phyloP scores from a whole-genome alignment of 1,140 invertebrate species.

The Ptiloglossa arizonensis region DNA sequence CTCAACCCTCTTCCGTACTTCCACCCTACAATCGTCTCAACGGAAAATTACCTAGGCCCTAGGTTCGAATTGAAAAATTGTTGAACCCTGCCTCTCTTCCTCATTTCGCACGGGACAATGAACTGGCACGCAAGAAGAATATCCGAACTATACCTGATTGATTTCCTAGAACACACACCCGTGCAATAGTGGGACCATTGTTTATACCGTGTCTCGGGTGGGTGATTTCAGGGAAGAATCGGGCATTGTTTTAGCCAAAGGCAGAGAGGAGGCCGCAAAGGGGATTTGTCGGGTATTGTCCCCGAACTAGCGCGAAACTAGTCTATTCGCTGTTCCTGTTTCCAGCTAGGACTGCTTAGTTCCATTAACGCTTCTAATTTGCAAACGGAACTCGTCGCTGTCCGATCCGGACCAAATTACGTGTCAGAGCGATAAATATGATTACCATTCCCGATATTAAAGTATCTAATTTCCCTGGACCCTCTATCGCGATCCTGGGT shows the following conservation, averaged over 20 bases:
- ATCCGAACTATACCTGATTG: constrained; percentile 49
- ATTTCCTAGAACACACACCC: constrained; percentile 57
- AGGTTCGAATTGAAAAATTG: too few relatives aligned
- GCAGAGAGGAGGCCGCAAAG: constrained; percentile 45
- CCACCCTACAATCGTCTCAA: too few relatives aligned
- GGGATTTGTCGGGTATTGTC: constrained; percentile 65
- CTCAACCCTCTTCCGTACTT: too few relatives aligned
- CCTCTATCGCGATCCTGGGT: not conserved
- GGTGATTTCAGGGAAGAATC: constrained; percentile 65
- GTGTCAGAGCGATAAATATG: constrained; percentile 29
- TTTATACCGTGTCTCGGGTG: constrained; percentile 53
- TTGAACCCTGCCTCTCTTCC: constrained; percentile 1
- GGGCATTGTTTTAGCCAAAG: constrained; percentile 64
- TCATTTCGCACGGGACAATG: constrained; percentile 41
- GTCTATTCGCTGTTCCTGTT: constrained; percentile 50
- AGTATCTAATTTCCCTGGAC: not conserved
- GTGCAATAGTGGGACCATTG: constrained; percentile 47
- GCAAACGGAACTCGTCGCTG: constrained; percentile 16
- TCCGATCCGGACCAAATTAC: constrained; percentile 30
- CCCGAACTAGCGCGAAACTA: constrained; percentile 55
- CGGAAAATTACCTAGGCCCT: too few relatives aligned
- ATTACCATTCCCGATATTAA: not conserved
- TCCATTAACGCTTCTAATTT: constrained; percentile 51
- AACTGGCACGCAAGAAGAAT: constrained; percentile 53
- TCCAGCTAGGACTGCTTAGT: constrained; percentile 59